Evolutionary conservation across 2,797 vertebrate genomes (phyloP).

Genomic region (Gambusia yucatana): DNA sequence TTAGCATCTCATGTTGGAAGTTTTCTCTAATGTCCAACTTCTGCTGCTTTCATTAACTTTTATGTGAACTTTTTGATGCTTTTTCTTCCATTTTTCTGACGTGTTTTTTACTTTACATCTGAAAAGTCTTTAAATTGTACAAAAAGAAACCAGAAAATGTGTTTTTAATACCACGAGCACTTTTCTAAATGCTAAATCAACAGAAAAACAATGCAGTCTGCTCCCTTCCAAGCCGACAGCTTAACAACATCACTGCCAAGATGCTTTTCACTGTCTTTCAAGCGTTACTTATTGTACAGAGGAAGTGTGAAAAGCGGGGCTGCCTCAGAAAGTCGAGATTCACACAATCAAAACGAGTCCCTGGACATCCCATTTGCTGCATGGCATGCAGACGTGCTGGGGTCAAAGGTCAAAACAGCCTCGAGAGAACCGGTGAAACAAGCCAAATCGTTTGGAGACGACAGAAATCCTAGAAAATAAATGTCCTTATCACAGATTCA

Average conservation of each 20-base stretch:
- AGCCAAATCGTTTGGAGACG: background rate
- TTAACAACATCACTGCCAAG: conserved; percentile 43
- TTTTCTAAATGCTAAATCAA: conserved; percentile 26
- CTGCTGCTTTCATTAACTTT: background rate
- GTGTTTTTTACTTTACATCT: background rate
- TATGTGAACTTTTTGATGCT: background rate
- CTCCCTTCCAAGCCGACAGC: conserved; percentile 42
- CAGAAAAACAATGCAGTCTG: conserved; percentile 38
- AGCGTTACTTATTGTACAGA: conserved; percentile 57
- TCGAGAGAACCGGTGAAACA: background rate
- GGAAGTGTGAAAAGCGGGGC: conserved; percentile 51
- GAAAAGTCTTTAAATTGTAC: background rate
- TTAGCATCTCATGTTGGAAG: conserved; percentile 3
- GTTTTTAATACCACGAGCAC: conserved; percentile 8
- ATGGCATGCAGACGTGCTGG: background rate
- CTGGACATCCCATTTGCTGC: conserved; percentile 20
- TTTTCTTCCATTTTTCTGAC: background rate
- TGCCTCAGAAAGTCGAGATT: conserved; percentile 26
- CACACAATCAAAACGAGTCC: conserved; percentile 28
- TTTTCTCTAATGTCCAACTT: background rate
- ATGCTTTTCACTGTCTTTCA: conserved; percentile 50
- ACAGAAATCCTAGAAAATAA: background rate
- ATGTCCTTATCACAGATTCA: background rate
- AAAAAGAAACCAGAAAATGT: background rate
- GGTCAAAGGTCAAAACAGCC: background rate